Base-by-base conservation (phyloP, 2,888 invertebrate genomes). In the Seladonia tumulorum region DNA sequence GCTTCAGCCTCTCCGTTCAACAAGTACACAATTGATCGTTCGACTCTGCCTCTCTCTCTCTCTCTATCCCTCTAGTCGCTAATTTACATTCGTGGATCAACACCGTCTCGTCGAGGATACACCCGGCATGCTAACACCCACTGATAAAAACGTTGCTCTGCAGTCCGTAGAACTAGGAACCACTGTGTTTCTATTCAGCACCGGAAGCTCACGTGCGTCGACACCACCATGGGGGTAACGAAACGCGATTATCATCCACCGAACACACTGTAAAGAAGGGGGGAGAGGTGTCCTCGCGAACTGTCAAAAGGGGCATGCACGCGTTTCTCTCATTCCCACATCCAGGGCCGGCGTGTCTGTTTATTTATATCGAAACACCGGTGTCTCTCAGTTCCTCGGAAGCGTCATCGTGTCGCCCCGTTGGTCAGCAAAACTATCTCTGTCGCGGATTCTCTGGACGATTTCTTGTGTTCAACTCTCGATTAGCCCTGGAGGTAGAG, bases 1-100 rank as follows among this genome's bases (percentile, higher is more conserved):
- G 77, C 83, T 57, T 57, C 60, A 73, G 78, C 75, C 80, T 73
- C 81, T 73, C 76, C 81, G 92, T 90, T 94, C 92, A 93, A 93
- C 92, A 93, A 93, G 93, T 93, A 92, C 88, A 92, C 90, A 91
- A 90, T 89, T 83, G 87, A 85, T 85, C 74, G 73, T 80, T 53
- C 29, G 2, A 0, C 16, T 63, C 29, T n/a, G 4, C 12, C n/a
- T 57, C 53, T n/a, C n/a, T n/a, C 53, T 53, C n/a, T n/a, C n/a
- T 22, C 57, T 57, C n/a, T n/a, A 8, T 35, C 35, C 3, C 42
- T 39, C 39, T 39, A 1, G 29, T 29, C 63, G 29, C 29, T 63
- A 29, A 63, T 63, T 63, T 63, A 63, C 63, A 63, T 63, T 63
- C 63, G 63, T 25, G 63, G 63, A 63, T 63, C 29, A 63, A 63